Conservation (phyloP, 2,888 invertebrate species). For the Stramonita haemastoma region DNA sequence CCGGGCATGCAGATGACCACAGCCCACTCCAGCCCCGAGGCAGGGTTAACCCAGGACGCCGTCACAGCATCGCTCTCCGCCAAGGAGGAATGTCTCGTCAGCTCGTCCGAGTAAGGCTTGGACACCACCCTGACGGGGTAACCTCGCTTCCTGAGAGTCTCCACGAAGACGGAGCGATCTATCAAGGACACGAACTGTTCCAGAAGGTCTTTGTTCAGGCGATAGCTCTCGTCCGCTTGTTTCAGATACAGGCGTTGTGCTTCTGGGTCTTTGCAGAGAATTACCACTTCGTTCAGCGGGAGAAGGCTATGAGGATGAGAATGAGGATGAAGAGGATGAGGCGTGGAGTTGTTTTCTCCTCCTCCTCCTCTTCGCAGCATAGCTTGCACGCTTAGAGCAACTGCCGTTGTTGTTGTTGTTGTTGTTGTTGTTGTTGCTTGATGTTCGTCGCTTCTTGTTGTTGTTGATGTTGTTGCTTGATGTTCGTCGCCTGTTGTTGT, state of each 20-base stretch:
- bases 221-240: neutral
- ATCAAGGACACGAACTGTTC: neutral
- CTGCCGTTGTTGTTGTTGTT: no score
- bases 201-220: neutral
- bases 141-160: neutral
- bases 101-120: conserved; percentile 1
- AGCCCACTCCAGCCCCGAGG: conserved; percentile 35
- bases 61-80: neutral
- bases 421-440: neutral
- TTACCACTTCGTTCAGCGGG: neutral
- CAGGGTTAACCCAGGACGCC: conserved; percentile 37
- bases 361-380: neutral
- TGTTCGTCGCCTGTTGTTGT: neutral
- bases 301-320: neutral
- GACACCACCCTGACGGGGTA: neutral
- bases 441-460: neutral
- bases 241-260: neutral
- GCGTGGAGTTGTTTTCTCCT: no score
- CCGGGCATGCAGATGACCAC: conserved; percentile 32
- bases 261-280: conserved; percentile 27
- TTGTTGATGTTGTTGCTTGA: neutral
- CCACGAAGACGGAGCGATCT: neutral
- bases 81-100: neutral
- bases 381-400: neutral
- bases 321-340: no score